Evolutionary conservation across 2,113 vertebrate species (phyloP), one percentile per base, ranked within the genome.

Genomic region (Clarias batrachus): DNA sequence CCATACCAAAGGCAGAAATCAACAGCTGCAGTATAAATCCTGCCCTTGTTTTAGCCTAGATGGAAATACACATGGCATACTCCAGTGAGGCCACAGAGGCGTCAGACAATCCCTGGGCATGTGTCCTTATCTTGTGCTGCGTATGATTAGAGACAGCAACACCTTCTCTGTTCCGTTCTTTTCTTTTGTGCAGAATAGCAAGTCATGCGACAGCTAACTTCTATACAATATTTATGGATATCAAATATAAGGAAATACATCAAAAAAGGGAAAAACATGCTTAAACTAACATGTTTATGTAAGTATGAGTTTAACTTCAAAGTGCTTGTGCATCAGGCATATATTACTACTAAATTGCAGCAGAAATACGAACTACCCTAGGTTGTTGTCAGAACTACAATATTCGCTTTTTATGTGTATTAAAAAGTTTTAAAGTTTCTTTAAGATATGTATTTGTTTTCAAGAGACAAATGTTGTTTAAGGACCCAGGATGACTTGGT

Each of bases 1-100:
- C n/a, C 77, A 87, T 84, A 56, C 62, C 21, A 65, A 37, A 65
- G 73, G 65, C 77, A 83, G 77, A 23, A 63, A 12, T 63, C 57
- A 86, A 89, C 92, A 93, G 92, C 92, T 93, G 93, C 79, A 63
- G 27, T 57, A 81, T 77, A 85, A 92, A 90, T 68, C 88, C 77
- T 79, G 77, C 77, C 78, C 89, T 88, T 88, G 89, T 91, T 90
- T 90, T 92, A 90, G 90, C 88, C 73, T 57, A 83, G 57, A 78
- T 71, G 65, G 62, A 91, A 92, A 83, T 87, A 84, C 86, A 84
- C 80, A 66, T 63, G 59, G n/a, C 63, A 83, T 59, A 70, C 48
- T 30, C 16, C 82, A 52, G 41, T 88, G 87, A 87, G 77, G 88
- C 79, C 87, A 88, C 82, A 82, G 48, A 60, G 66, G 81, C 70